Base-by-base conservation (phyloP, 2,888 invertebrate species). In the Dexiosoma caninum region DNA sequence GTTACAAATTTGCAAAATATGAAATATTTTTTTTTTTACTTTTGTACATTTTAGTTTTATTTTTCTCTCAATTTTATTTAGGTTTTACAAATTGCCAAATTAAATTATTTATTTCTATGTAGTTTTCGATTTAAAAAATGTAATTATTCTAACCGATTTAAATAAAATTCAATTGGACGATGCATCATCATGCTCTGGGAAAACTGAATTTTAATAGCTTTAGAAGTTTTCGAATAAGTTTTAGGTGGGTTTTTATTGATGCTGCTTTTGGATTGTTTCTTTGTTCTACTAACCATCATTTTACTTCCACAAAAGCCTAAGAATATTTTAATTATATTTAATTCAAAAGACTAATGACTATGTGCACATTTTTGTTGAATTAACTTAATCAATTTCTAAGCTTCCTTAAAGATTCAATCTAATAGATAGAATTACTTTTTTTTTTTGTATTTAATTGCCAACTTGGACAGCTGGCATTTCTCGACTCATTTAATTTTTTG, bases 151-250 rank as follows among this genome's bases (percentile, higher is more conserved):
- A 40, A 46, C 72, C 51, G 80, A 79, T 64, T 80, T 66, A n/a
- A 87, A 84, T 81, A 83, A 85, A 78, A 69, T 83, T 12, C 83
- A 85, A 77, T 84, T 84, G 21, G 84, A 86, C 32, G 85, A 85
- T 83, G 85, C 86, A 19, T 87, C 86, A 64, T 87, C 86, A 60
- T 86, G 84, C 81, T 84, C 87, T 80, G 86, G 85, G 53, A 82
- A 84, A 82, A 84, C 86, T 32, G 87, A 87, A 66, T 85, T 86
- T 51, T 85, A 85, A 70, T 85, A 77, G 78, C 16, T 21, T 70
- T 51, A 40, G 10, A 35, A 57, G 8, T 21, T 67, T 55, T 44
- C 53, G 0, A 57, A 14, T n/a, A 67, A 2, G 42, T 49, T 40
- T 3, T 79, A 64, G 75, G 79, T 79, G 40, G 70, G 79, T 78